phyloP scores from a whole-genome alignment of 2,888 invertebrate species.

The Parthenolecanium corni region DNA sequence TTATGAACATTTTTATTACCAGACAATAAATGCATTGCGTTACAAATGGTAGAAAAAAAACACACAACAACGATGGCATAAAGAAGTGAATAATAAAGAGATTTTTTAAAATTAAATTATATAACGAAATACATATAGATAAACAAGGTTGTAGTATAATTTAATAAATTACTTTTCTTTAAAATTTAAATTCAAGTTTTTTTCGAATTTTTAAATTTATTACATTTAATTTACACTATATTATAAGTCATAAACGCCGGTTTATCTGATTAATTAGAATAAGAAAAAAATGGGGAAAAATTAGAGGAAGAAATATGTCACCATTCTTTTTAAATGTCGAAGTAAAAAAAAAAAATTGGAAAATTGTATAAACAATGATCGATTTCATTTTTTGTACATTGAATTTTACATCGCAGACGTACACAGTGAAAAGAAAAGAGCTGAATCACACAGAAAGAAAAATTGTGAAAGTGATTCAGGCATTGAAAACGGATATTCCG shows the following conservation, averaged over 20 bases:
- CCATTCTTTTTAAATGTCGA: too few relatives aligned
- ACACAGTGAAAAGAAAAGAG: too few relatives aligned
- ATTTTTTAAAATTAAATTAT: constrained; percentile 15
- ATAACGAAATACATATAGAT: constrained; percentile 15
- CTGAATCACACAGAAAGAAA: too few relatives aligned
- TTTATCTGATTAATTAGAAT: too few relatives aligned
- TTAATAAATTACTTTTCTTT: not conserved
- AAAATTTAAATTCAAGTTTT: not conserved
- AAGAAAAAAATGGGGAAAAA: too few relatives aligned
- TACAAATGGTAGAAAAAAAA: constrained; percentile 24
- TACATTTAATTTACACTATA: not conserved
- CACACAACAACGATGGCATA: constrained; percentile 26
- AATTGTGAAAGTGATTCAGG: too few relatives aligned
- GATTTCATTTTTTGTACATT: too few relatives aligned
- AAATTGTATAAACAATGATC: too few relatives aligned
- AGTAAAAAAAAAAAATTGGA: too few relatives aligned
- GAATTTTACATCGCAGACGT: too few relatives aligned
- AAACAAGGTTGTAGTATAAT: constrained; percentile 23
- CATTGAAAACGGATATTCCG: too few relatives aligned
- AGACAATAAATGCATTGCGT: constrained; percentile 26
- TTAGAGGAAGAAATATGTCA: too few relatives aligned
- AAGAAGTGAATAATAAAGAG: constrained; percentile 25
- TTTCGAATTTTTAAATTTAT: not conserved
- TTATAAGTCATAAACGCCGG: not conserved
- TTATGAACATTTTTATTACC: constrained; percentile 18